Evolutionary conservation across 2,113 vertebrate species (phyloP).

Genomic region (Anoura caudifer): DNA sequence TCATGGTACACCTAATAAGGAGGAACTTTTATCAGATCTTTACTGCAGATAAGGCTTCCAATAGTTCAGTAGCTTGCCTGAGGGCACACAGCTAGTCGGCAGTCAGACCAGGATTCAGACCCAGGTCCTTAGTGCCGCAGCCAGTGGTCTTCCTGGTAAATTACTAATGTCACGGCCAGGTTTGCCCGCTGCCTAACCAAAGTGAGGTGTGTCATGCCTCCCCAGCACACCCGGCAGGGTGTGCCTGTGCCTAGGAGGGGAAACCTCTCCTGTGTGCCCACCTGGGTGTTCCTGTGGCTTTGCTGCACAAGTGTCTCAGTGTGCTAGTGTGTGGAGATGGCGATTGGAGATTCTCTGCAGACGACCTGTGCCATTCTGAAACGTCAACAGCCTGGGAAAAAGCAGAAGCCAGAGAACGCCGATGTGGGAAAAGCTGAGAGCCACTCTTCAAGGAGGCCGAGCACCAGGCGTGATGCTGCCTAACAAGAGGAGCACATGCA

Average conservation of each 20-base stretch:
- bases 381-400: not conserved
- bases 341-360: not conserved
- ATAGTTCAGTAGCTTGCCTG: not conserved
- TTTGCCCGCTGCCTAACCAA: not conserved
- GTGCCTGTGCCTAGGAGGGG: not conserved
- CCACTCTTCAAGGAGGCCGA: fast-evolving
- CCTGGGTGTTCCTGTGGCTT: not conserved
- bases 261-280: not conserved
- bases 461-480: fast-evolving
- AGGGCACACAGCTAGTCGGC: not conserved
- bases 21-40: not conserved
- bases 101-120: not conserved
- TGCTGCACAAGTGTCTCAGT: not conserved
- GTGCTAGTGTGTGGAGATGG: not conserved
- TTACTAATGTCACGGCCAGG: not conserved
- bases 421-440: not conserved
- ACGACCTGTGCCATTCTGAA: not conserved
- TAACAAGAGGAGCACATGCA: fast-evolving
- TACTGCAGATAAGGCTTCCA: not conserved
- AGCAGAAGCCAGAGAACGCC: not conserved
- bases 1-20: not conserved
- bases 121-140: not conserved
- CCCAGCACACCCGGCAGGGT: not conserved
- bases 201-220: not conserved
- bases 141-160: not conserved